Evolutionary conservation across 2,888 invertebrate genomes (phyloP), one percentile per base, ranked within the genome.

Genomic region (Spialia ferax): DNA sequence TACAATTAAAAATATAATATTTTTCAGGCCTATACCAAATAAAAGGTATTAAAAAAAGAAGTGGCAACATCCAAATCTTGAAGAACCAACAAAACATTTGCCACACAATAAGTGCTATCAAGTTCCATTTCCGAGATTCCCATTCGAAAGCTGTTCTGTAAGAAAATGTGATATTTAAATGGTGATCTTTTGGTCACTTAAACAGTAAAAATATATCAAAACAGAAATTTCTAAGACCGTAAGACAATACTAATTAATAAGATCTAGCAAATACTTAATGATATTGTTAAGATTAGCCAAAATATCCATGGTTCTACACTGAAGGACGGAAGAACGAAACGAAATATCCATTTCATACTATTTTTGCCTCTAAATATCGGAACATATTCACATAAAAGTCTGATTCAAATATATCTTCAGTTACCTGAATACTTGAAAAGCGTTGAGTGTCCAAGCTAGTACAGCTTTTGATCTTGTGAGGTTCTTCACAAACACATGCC

Each of bases 11-110:
- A n/a, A 87, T 68, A 69, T 78, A 77, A 69, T 87, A 87, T 68
- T 83, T 75, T 20, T 81, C 75, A n/a, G 89, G 89, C 32, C 84
- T 81, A 63, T 89, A 88, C 84, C 82, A 73, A 48, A 97, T 86
- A 80, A 99, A 97, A 38, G 99, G 94, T 63, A 98, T 90, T n/a
- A 99, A 91, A 13, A 98, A 93, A 1, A 96, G 94, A 0, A 97
- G 89, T 0, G 99, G 99, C 62, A 99, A 85, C 96, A 99, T 99
- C 95, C 97, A 99, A 45, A 98, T 96, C 89, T 98, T 97, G 85
- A 98, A 98, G 89, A 97, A 98, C 88, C 97, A 98, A 77, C 98
- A 98, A 61, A 97, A 95, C 4, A 97, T 81, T 70, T 99, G 93
- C 95, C 98, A 99, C 13, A 96, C 86, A 2, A 96, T 89, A 72